Evolutionary conservation across 2,888 invertebrate genomes (phyloP), one percentile per base, ranked within the genome.

Genomic region (Crepidodera aurea): DNA sequence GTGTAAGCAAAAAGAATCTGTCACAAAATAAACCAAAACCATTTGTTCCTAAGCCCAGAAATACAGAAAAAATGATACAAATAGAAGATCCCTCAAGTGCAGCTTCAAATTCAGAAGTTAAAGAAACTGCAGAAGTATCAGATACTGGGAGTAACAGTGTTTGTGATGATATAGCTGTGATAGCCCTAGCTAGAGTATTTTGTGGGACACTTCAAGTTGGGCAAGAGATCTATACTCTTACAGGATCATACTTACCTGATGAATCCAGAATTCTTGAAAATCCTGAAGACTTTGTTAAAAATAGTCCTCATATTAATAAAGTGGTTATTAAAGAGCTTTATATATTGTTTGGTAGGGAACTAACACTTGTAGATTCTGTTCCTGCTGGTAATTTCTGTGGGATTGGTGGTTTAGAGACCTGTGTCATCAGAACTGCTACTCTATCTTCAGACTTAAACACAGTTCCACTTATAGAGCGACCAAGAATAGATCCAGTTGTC

Each of bases 131-230:
- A n/a, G 19, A 37, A 46, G 37, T 32, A 40, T 27, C 29, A 12
- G 19, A 18, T 15, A 72, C 72, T 65, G 79, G 82, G 12, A 72
- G 72, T 65, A 79, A 82, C n/a, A n/a, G n/a, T n/a, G n/a, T n/a
- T n/a, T 77, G 76, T 48, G 62, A 66, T 51, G 71, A 71, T 46
- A 86, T 89, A 64, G 87, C 87, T 39, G 92, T 97, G 76, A 85
- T 98, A 67, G 98, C 95, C 0, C 94, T 98, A 83, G 96, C 96
- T 13, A 86, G 98, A 75, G 87, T 98, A 29, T 98, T 94, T 79
- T 95, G 95, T 78, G 98, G 98, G 1, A 90, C 86, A 55, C 79
- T 98, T 29, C 87, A 79, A 68, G 85, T 84, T 71, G 95, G 94
- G 5, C 88, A 90, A 74, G 87, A 88, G 74, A 82, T 98, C 3